These are phyloP conservation scores for Drosophila triauraria DNA, from an alignment of 1,140 invertebrate genomes.

Conservation along the genomic window DNA sequence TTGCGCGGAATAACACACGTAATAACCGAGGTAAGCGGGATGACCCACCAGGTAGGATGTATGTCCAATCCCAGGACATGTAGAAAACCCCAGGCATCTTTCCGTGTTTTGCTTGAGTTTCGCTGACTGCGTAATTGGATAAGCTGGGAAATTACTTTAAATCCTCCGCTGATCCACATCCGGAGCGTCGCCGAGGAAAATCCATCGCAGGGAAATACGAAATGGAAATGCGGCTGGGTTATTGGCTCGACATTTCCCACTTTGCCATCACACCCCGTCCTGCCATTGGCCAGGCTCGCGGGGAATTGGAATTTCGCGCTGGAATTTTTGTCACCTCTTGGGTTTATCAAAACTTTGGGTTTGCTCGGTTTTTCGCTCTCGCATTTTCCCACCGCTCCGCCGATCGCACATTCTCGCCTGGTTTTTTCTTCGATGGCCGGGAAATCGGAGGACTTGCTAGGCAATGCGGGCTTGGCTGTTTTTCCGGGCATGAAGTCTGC, in stretches of 20 bases:
- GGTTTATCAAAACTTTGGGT: conserved; percentile 81
- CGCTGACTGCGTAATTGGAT: conserved; percentile 84
- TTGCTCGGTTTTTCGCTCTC: conserved; percentile 48
- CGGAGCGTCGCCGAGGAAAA: conserved; percentile 63
- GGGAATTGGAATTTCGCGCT: conserved; percentile 62
- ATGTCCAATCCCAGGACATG: conserved; percentile 5
- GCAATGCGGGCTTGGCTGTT: conserved; percentile 62
- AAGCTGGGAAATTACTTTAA: conserved; percentile 81
- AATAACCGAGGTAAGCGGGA: conserved; percentile 69
- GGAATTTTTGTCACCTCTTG: conserved; percentile 69
- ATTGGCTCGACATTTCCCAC: conserved; percentile 47
- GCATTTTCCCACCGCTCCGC: conserved; percentile 27
- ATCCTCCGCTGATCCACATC: conserved; percentile 78
- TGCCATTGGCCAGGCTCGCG: conserved; percentile 48
- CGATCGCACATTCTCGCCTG: conserved; percentile 34
- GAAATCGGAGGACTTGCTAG: conserved; percentile 33
- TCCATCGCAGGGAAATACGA: conserved; percentile 68
- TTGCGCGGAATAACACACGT: conserved; percentile 80
- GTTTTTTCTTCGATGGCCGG: conserved; percentile 36
- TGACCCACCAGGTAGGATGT: conserved; percentile 60
- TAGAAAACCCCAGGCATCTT: conserved; percentile 46
- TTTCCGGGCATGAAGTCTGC: conserved; percentile 29
- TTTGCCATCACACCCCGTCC: conserved; percentile 64
- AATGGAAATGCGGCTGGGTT: conserved; percentile 66
- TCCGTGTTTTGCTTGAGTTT: conserved; percentile 76